Conservation (phyloP, 2,113 vertebrate species). For the Salvelinus alpinus region DNA sequence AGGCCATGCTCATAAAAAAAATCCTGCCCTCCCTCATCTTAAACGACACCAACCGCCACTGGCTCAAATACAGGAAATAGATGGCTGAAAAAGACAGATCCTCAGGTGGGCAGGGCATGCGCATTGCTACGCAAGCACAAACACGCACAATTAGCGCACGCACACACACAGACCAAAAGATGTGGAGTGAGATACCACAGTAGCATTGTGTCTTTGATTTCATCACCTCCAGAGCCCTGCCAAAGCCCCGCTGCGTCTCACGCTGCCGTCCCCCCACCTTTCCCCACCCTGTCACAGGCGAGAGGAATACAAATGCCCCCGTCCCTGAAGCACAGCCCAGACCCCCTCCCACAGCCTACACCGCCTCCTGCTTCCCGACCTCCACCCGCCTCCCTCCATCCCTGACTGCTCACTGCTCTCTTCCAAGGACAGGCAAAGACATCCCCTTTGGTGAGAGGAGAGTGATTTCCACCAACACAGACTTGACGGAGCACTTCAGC, state of each 20-base stretch:
- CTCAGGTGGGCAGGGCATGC: too few relatives aligned
- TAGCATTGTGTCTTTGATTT: constrained; percentile 57
- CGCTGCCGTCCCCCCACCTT: constrained; percentile 45
- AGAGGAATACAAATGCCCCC: constrained; percentile 76
- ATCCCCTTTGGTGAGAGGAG: constrained; percentile 59
- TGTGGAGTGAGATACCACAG: constrained; percentile 33
- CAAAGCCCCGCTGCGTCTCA: constrained; percentile 35
- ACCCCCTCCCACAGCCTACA: constrained; percentile 22
- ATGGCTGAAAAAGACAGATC: too few relatives aligned
- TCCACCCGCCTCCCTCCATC: constrained; percentile 48
- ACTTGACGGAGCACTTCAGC: constrained; percentile 11
- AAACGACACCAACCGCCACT: too few relatives aligned
- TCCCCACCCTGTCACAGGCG: constrained; percentile 56
- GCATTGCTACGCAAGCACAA: neutral
- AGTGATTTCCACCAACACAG: constrained; percentile 56
- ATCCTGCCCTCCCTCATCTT: too few relatives aligned
- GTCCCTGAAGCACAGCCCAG: constrained; percentile 53
- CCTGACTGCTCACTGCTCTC: constrained; percentile 49
- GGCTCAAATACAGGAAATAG: too few relatives aligned
- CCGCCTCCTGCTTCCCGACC: constrained; percentile 9
- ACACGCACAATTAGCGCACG: neutral
- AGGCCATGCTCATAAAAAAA: too few relatives aligned
- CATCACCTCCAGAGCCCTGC: constrained; percentile 53
- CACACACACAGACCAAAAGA: neutral
- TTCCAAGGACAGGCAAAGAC: constrained; percentile 79